Evolutionary conservation across 2,888 invertebrate species (phyloP).

Genomic region (Molorchus minor): DNA sequence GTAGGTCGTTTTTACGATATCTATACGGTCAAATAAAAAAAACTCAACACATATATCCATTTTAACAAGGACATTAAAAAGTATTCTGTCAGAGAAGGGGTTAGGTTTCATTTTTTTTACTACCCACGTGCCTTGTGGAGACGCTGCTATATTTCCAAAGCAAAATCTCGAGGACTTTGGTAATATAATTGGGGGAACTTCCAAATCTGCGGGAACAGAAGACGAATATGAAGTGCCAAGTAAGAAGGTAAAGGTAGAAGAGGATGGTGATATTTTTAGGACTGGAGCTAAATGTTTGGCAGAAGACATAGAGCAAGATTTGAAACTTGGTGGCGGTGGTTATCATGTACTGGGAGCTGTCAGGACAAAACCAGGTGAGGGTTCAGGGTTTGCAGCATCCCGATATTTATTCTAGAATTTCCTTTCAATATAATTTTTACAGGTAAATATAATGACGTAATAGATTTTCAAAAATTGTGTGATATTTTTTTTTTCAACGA

Average conservation of each 20-base stretch:
- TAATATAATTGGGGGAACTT: constrained; percentile 29
- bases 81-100: constrained; percentile 60
- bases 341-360: constrained; percentile 78
- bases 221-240: constrained; percentile 11
- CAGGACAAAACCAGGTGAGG: constrained; percentile 84
- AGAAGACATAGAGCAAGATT: constrained; percentile 68
- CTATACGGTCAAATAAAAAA: constrained; percentile 69
- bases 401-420: too few species aligned
- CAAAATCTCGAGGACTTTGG: constrained; percentile 53
- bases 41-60: constrained; percentile 29
- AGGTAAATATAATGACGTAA: too few species aligned
- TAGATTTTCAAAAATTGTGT: too few species aligned
- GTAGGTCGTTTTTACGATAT: constrained; percentile 83
- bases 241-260: constrained; percentile 48
- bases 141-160: constrained; percentile 85
- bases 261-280: constrained; percentile 67
- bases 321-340: constrained; percentile 65
- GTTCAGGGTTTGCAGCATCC: too few species aligned
- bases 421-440: too few species aligned
- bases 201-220: neutral
- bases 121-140: constrained; percentile 92
- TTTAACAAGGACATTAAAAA: constrained; percentile 40
- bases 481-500: too few species aligned
- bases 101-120: constrained; percentile 85
- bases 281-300: constrained; percentile 90